A percentile compares a stretch with the other conserved stretches of the same genome.
These are phyloP conservation scores for Calliphora vicina DNA, from an alignment of 1,140 invertebrate species.

Conservation along the genomic window DNA sequence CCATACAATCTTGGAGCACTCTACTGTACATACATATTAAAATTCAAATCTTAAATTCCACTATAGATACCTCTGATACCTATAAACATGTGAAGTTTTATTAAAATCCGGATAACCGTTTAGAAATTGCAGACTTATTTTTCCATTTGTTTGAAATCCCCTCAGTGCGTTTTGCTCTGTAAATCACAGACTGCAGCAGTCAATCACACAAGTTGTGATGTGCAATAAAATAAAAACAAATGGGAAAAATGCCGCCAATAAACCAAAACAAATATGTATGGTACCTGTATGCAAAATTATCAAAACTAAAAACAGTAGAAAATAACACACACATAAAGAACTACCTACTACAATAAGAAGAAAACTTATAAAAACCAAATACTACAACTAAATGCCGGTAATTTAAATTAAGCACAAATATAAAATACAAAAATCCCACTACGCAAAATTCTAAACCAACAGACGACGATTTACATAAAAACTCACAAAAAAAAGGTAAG, in stretches of 20 bases:
- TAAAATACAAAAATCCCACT: not conserved
- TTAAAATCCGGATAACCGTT: no score
- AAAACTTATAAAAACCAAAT: not conserved
- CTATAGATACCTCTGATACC: no score
- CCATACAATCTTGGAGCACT: no score
- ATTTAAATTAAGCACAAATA: slow-evolving; percentile 6
- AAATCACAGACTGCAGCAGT: no score
- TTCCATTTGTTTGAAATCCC: no score
- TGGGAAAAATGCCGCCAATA: not conserved
- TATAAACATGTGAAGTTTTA: no score
- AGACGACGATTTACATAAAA: not conserved
- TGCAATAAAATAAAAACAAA: not conserved
- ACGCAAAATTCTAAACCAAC: not conserved
- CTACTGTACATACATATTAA: no score
- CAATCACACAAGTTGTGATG: no score
- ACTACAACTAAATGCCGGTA: not conserved
- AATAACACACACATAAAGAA: not conserved
- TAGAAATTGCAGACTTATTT: no score
- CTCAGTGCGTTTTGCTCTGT: no score
- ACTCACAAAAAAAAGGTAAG: not conserved
- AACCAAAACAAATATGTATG: not conserved
- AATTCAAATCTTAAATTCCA: no score
- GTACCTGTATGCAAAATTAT: not conserved
- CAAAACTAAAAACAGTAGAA: not conserved
- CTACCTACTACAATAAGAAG: no score